phyloP scores from a whole-genome alignment of 2,797 vertebrate genomes.

The Coregonus suidteri region DNA sequence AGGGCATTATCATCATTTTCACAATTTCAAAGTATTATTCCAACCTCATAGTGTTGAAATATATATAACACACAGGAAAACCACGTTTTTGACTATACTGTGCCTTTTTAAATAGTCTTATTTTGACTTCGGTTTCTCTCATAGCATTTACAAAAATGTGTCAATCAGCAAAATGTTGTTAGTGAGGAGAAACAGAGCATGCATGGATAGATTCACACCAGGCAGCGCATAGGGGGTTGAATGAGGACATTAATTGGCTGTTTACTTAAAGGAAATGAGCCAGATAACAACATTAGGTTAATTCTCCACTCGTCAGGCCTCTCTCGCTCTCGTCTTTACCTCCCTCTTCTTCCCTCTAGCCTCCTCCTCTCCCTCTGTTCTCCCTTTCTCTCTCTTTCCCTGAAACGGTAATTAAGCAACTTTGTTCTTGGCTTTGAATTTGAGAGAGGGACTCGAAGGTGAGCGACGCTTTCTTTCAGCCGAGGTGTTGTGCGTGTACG shows the following conservation, averaged over 20 bases:
- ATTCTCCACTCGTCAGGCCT: constrained; percentile 32
- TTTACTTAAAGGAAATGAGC: constrained; percentile 69
- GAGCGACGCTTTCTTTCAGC: constrained; percentile 38
- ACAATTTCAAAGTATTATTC: too few relatives aligned
- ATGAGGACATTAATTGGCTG: constrained; percentile 55
- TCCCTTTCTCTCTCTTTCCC: constrained; percentile 24
- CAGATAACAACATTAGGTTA: constrained; percentile 55
- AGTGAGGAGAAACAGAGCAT: constrained; percentile 39
- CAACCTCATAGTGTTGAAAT: too few relatives aligned
- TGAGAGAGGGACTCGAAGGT: constrained; percentile 53
- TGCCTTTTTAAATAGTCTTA: too few relatives aligned
- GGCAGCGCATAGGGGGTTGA: constrained; percentile 23
- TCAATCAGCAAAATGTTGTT: constrained; percentile 17
- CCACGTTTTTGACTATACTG: too few relatives aligned
- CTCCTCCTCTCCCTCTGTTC: neutral
- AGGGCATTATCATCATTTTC: too few relatives aligned
- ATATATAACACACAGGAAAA: too few relatives aligned
- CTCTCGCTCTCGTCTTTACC: constrained; percentile 15
- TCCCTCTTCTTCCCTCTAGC: constrained; percentile 13
- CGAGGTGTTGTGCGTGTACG: constrained; percentile 61
- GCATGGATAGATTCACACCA: constrained; percentile 37
- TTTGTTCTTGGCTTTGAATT: constrained; percentile 45
- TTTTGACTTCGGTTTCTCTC: neutral
- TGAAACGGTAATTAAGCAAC: constrained; percentile 38
- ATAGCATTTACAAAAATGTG: constrained; percentile 7